A percentile compares a stretch with the other conserved stretches of the same genome.
Conservation (phyloP, 2,797 vertebrate species). For the Percopsis omiscomaycus region DNA sequence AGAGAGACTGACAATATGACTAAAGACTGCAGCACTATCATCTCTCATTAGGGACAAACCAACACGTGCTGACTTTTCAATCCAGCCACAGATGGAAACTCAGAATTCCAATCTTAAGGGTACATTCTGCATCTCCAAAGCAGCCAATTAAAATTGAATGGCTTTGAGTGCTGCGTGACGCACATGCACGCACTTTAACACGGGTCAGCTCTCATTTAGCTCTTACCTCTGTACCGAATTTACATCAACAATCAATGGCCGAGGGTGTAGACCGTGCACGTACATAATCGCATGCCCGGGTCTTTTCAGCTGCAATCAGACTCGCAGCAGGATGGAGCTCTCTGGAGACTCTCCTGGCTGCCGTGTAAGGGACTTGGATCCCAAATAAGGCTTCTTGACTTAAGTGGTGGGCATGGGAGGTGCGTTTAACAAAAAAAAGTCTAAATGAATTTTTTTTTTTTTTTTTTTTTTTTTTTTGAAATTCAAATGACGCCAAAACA, state of each 20-base stretch:
- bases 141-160: slow-evolving; percentile 73
- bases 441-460: not conserved
- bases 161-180: slow-evolving; percentile 55
- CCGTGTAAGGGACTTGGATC: slow-evolving; percentile 25
- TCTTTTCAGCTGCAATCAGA: slow-evolving; percentile 22
- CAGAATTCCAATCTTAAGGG: slow-evolving; percentile 29
- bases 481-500: too few species aligned
- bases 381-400: slow-evolving; percentile 3
- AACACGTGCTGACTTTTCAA: slow-evolving; percentile 34
- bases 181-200: slow-evolving; percentile 35
- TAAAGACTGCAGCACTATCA: slow-evolving; percentile 45
- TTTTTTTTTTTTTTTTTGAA: too few species aligned
- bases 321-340: slow-evolving; percentile 35
- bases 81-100: slow-evolving; percentile 26
- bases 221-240: slow-evolving; percentile 7
- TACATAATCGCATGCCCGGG: slow-evolving; percentile 24
- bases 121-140: slow-evolving; percentile 58
- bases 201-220: slow-evolving; percentile 4
- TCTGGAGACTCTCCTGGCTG: slow-evolving; percentile 30
- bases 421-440: slow-evolving; percentile 33
- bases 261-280: slow-evolving; percentile 17
- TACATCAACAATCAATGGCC: slow-evolving; percentile 24
- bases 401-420: slow-evolving; percentile 39
- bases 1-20: slow-evolving; percentile 39
- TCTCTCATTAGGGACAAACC: slow-evolving; percentile 25